A percentile compares a stretch with the other conserved stretches of the same genome.
phyloP scores from a whole-genome alignment of 2,888 invertebrate species.

The Formica aserva region DNA sequence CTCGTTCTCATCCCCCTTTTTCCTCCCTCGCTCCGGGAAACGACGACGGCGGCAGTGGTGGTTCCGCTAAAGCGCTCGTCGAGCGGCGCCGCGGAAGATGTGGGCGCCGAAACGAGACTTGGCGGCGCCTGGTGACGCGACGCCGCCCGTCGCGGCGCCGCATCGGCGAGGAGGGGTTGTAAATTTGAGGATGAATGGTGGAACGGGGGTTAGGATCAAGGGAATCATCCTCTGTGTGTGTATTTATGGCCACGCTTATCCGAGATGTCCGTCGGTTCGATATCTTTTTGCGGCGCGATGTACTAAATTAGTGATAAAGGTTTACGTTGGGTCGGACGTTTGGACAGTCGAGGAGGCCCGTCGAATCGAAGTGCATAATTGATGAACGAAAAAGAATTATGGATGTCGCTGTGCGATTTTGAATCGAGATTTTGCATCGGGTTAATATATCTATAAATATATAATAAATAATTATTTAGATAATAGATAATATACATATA shows the following conservation, averaged over 20 bases:
- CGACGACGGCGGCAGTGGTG: not conserved
- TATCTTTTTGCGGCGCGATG: slow-evolving; percentile 13
- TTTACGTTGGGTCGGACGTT: slow-evolving; percentile 21
- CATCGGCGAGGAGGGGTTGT: slow-evolving; percentile 16
- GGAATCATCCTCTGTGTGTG: slow-evolving; percentile 16
- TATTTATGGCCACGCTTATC: slow-evolving; percentile 44
- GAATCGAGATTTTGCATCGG: not conserved
- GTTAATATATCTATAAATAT: no score
- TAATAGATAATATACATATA: no score
- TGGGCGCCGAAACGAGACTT: slow-evolving; percentile 58
- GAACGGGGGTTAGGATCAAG: slow-evolving; percentile 51
- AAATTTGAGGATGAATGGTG: slow-evolving; percentile 60
- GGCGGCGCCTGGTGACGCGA: slow-evolving; percentile 21
- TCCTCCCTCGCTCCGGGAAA: slow-evolving; percentile 1
- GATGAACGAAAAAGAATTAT: not conserved
- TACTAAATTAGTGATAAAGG: slow-evolving; percentile 13
- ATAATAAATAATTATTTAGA: no score
- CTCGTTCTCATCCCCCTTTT: not conserved
- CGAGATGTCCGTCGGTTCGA: slow-evolving; percentile 24
- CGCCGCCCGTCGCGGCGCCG: slow-evolving; percentile 17
- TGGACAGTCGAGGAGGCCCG: not conserved
- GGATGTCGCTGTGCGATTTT: not conserved
- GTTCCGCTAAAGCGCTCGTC: slow-evolving; percentile 55
- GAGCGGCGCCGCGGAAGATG: slow-evolving; percentile 56
- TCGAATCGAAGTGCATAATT: not conserved